Base-by-base conservation (phyloP, 2,888 invertebrate species). In the Koerneria pararmatus region DNA sequence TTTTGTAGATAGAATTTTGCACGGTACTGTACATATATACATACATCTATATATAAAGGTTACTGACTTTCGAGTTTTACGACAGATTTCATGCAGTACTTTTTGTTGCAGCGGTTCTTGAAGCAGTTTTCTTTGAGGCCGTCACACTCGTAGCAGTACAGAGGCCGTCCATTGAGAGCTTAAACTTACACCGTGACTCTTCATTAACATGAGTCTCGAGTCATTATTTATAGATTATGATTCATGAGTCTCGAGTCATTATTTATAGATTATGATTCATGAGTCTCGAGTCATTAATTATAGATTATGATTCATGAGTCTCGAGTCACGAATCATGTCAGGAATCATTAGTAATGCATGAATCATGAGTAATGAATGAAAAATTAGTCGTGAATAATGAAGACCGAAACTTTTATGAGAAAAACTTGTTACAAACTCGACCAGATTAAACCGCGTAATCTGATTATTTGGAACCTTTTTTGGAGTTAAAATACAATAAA, bases 121-220 rank as follows among this genome's bases (percentile, higher is more conserved):
- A 70, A 68, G 65, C 74, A 76, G 58, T 74, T 68, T 24, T 70
- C 70, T 37, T 70, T 67, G 15, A 67, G 57, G 15, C 73, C 69
- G 4, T 58, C 64, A 32, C 76, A 76, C 22, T 76, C 74, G 51
- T 74, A 76, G 27, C 74, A 76, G 34, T 68, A 66, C 2, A 74
- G 58, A 19, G 71, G 71, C 31, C 66, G 41, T 11, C 58, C 68
- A 54, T 71, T 72, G 1, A 74, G 49, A 31, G 71, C 74, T 72
- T 56, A 58, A 68, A 70, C 8, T 19, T 24, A 8, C n/a, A n/a
- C 34, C 22, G 34, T 34, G 4, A 24, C 22, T 54, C 15, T 54
- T 57, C 57, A 34, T 8, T 22, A 15, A 4, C 54, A 19, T 27
- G 15, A 29, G 4, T 31, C 32, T 51, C n/a, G 6, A 8, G 24